Conservation (phyloP, 2,797 vertebrate genomes). For the Sternotherus odoratus region DNA sequence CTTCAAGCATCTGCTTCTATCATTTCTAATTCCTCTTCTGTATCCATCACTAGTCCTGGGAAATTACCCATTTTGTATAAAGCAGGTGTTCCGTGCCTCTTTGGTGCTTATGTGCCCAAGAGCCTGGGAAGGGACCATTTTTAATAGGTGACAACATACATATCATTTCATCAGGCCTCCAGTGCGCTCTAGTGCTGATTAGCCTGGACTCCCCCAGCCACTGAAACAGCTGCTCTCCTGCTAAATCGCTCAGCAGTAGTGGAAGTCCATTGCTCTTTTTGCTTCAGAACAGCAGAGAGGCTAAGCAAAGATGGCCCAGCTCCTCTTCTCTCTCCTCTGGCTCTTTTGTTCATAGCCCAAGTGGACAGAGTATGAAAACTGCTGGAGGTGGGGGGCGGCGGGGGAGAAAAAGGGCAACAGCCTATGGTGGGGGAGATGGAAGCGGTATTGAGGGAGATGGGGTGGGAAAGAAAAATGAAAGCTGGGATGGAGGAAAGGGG, state of each 20-base stretch:
- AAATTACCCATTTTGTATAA: neutral
- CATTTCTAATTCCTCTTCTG: neutral
- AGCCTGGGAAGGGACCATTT: accelerated
- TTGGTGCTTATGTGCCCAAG: neutral
- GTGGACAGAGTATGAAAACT: neutral
- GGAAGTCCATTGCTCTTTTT: neutral
- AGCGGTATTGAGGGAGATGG: neutral
- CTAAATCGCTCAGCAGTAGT: neutral
- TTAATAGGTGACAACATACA: neutral
- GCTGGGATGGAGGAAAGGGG: neutral
- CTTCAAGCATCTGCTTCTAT: neutral
- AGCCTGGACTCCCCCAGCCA: neutral
- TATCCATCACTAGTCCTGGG: accelerated
- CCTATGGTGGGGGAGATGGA: neutral
- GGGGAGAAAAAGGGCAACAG: neutral
- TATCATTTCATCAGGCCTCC: neutral
- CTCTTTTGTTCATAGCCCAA: neutral
- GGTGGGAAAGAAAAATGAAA: neutral
- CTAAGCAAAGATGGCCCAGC: neutral
- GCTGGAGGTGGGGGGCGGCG: neutral
- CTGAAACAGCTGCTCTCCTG: neutral
- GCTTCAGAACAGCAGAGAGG: neutral
- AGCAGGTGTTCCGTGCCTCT: neutral
- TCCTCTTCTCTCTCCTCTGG: neutral
- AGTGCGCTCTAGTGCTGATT: neutral